These are phyloP conservation scores for Turnix velox DNA, from an alignment of 2,113 vertebrate genomes.

Conservation along the genomic window DNA sequence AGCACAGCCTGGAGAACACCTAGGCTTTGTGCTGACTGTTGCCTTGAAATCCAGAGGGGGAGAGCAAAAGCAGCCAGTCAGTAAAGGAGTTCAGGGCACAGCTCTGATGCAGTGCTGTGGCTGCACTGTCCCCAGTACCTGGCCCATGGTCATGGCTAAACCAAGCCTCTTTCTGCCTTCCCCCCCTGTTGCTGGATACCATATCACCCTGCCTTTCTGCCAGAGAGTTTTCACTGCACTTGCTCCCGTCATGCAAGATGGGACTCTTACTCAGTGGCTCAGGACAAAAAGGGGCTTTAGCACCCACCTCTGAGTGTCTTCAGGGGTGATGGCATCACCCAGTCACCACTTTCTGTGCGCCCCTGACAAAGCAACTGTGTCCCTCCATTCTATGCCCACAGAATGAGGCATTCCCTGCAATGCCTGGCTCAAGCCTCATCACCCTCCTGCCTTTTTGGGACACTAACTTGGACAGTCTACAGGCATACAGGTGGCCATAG, in stretches of 20 bases:
- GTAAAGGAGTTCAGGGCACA: background rate
- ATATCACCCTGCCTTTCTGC: accelerated
- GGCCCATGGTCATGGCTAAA: background rate
- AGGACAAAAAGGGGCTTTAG: background rate
- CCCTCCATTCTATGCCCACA: background rate
- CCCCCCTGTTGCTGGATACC: background rate
- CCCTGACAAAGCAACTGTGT: background rate
- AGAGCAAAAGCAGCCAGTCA: background rate
- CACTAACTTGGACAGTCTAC: background rate
- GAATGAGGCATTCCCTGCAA: background rate
- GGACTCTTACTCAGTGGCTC: background rate
- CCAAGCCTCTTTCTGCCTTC: background rate
- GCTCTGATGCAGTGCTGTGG: background rate
- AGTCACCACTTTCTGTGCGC: accelerated
- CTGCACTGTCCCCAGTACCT: accelerated
- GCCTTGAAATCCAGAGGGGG: background rate
- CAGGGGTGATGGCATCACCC: background rate
- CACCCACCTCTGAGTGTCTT: background rate
- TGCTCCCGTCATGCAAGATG: accelerated
- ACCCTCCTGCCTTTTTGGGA: background rate
- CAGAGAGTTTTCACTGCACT: accelerated
- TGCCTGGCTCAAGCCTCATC: background rate
- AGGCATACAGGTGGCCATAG: accelerated
- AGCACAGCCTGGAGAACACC: background rate
- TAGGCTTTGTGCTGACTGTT: background rate